These are phyloP conservation scores for Lydus trimaculatus DNA, from an alignment of 2,888 invertebrate genomes.

Conservation along the genomic window DNA sequence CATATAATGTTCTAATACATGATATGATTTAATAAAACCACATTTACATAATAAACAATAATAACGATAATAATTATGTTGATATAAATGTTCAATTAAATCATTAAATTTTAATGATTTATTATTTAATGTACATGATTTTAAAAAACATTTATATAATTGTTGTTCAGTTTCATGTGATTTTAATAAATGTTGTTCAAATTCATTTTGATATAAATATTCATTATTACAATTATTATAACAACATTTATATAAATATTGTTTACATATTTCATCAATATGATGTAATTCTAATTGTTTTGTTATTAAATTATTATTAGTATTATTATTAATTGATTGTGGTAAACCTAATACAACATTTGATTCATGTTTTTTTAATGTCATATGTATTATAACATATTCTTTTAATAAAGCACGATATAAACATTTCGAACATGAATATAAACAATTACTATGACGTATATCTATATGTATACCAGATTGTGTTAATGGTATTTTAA, in stretches of 20 bases:
- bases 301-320: not conserved
- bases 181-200: slow-evolving; percentile 55
- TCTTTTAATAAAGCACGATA: slow-evolving; percentile 69
- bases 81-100: slow-evolving; percentile 61
- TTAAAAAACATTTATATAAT: too few relatives aligned
- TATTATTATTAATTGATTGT: not conserved
- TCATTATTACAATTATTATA: slow-evolving; percentile 38
- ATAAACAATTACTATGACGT: slow-evolving; percentile 68
- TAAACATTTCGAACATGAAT: slow-evolving; percentile 72
- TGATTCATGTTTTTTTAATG: slow-evolving; percentile 50
- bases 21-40: slow-evolving; percentile 58
- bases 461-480: slow-evolving; percentile 65
- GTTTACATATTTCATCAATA: slow-evolving; percentile 40
- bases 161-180: too few relatives aligned
- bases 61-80: slow-evolving; percentile 59
- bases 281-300: slow-evolving; percentile 35
- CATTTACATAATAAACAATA: slow-evolving; percentile 60
- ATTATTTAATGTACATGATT: slow-evolving; percentile 13
- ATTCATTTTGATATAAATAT: slow-evolving; percentile 43
- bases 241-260: slow-evolving; percentile 45
- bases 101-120: slow-evolving; percentile 42
- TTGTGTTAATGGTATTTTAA: slow-evolving; percentile 59
- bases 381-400: slow-evolving; percentile 69
- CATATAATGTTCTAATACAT: slow-evolving; percentile 59
- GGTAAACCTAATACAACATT: not conserved